Conservation (phyloP, 2,888 invertebrate genomes). For the Oscheius sp. region DNA sequence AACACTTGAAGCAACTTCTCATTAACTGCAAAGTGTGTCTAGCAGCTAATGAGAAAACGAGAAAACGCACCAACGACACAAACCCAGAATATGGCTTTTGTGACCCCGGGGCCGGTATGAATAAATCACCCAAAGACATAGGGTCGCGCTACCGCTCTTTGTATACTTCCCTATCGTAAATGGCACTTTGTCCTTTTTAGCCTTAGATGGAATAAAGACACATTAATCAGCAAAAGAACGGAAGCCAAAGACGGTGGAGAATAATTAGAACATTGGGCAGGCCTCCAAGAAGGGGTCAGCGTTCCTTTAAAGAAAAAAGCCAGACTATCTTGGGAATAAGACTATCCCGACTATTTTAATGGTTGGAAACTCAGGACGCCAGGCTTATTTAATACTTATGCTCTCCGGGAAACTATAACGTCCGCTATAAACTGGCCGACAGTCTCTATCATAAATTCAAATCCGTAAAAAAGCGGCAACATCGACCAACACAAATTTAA, state of each 20-base stretch:
- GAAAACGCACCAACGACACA: slow-evolving; percentile 8
- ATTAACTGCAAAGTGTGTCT: background rate
- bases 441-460: too few relatives aligned
- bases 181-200: slow-evolving; percentile 25
- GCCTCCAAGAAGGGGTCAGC: too few relatives aligned
- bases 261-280: background rate
- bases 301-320: too few relatives aligned
- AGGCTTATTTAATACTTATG: too few relatives aligned
- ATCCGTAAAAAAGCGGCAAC: too few relatives aligned
- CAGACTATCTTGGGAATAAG: too few relatives aligned
- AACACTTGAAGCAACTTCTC: slow-evolving; percentile 22
- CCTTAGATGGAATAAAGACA: slow-evolving; percentile 5
- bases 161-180: slow-evolving; percentile 15
- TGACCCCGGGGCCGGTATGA: slow-evolving; percentile 30
- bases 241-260: too few relatives aligned
- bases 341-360: too few relatives aligned
- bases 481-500: too few relatives aligned
- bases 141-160: slow-evolving; percentile 31
- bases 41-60: slow-evolving; percentile 14
- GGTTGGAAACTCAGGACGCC: too few relatives aligned
- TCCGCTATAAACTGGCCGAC: too few relatives aligned
- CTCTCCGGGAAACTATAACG: too few relatives aligned
- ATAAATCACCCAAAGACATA: slow-evolving; percentile 30
- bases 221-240: slow-evolving; percentile 14
- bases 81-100: slow-evolving; percentile 7